These are phyloP conservation scores for Limnephilus auricula DNA, from an alignment of 2,888 invertebrate genomes.

Conservation along the genomic window DNA sequence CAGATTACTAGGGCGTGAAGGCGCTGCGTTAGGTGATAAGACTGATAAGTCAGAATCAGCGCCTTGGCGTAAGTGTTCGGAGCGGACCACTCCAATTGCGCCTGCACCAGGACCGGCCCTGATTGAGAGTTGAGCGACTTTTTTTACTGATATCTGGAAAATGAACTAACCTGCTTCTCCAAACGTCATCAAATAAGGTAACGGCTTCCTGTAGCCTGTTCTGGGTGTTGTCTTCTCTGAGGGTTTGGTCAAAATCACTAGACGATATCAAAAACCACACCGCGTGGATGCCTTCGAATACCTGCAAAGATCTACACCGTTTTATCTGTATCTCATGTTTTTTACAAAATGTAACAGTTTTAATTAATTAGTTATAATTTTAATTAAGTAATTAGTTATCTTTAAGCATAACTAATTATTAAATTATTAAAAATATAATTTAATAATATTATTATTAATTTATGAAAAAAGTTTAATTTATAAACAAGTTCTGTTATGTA, in stretches of 20 bases:
- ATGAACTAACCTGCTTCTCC: slow-evolving; percentile 81
- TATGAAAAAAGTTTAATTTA: no score
- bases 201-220: slow-evolving; percentile 86
- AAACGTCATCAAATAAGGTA: slow-evolving; percentile 85
- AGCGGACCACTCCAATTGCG: no score
- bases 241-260: slow-evolving; percentile 87
- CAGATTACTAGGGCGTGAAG: no score
- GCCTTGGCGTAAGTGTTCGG: no score
- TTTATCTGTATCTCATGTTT: neutral
- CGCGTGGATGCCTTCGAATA: slow-evolving; percentile 89
- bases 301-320: slow-evolving; percentile 72
- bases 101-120: neutral
- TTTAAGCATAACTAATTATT: no score
- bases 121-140: no score
- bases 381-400: no score
- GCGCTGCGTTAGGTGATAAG: no score
- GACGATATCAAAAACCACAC: slow-evolving; percentile 89
- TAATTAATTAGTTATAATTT: neutral
- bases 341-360: neutral
- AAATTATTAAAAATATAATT: no score
- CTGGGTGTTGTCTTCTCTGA: slow-evolving; percentile 83
- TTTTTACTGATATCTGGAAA: neutral
- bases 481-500: no score
- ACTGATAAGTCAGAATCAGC: no score
- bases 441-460: no score